Evolutionary conservation across 2,113 vertebrate species (phyloP), one percentile per base, ranked within the genome.

Genomic region (Isichthys henryi): DNA sequence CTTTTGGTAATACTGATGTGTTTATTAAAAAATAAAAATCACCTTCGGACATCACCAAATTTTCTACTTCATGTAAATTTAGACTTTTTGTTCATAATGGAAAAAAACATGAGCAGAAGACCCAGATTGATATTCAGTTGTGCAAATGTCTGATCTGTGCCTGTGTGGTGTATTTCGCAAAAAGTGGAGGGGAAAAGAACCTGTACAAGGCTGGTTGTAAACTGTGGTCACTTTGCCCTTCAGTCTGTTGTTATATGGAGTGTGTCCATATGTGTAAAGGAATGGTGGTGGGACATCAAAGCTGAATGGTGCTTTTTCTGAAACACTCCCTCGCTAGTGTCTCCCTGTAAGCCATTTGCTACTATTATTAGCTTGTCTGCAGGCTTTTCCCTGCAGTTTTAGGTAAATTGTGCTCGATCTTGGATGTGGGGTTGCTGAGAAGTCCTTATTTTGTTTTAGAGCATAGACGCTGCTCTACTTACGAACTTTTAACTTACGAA

Each of bases 221-320:
- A 49, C 2, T 84, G 11, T 43, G 39, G 8, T 46, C 1, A 27
- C 27, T 62, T 43, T 66, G 27, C 62, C 62, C 87, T 70, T 43
- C 5, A 39, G 11, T 39, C n/a, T 21, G 4, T 45, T n/a, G 88
- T 48, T 31, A 77, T 77, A 9, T 85, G 83, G 83, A n/a, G 46
- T n/a, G 23, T 85, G 43, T 48, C n/a, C 21, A 43, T 10, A 58
- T 93, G 91, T 93, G 90, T 88, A 80, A 89, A 92, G 90, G 88
- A 89, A 91, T 92, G 91, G 89, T 92, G 92, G 90, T 11, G 45
- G 88, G 27, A 27, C 21, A 62, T 88, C 27, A 11, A 62, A 15
- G 21, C 77, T 90, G 87, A 92, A 92, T 90, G 86, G 90, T 88
- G 91, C 50, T 52, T 92, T 90, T 93, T 92, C 88, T 39, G 88